Evolutionary conservation across 2,113 vertebrate species (phyloP).

Genomic region (Callipepla californica): DNA sequence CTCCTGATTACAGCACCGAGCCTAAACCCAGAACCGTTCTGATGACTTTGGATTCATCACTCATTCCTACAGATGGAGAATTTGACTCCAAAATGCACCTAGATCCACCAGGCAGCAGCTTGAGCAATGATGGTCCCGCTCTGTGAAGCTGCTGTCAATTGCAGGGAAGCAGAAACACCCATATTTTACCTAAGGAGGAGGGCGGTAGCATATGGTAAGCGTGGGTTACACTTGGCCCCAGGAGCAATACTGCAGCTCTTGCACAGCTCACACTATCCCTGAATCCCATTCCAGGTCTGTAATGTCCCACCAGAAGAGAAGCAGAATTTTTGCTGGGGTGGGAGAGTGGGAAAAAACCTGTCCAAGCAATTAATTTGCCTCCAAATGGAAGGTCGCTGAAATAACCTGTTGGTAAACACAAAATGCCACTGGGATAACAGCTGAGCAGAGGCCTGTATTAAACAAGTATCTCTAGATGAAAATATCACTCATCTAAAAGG

Average conservation of each 20-base stretch:
- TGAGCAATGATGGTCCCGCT: neutral
- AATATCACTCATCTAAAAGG: conserved; percentile 63
- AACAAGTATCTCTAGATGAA: conserved; percentile 48
- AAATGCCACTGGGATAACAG: neutral
- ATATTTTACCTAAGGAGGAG: neutral
- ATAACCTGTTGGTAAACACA: conserved; percentile 40
- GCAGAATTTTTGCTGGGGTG: neutral
- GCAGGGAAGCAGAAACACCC: neutral
- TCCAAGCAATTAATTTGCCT: neutral
- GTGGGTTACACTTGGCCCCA: neutral
- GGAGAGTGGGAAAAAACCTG: neutral
- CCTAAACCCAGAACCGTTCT: neutral
- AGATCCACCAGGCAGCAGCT: neutral
- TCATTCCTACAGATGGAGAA: neutral
- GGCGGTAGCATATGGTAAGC: neutral
- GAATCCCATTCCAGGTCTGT: accelerated
- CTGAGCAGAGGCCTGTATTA: conserved; percentile 26
- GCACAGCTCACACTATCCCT: neutral
- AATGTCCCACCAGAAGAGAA: neutral
- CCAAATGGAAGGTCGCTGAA: conserved; percentile 15
- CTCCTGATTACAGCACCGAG: neutral
- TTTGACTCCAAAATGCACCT: conserved; percentile 18
- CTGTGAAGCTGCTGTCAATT: neutral
- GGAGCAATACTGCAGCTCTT: neutral
- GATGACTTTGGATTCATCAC: neutral